These are phyloP conservation scores for Eulemur albifrons DNA, from an alignment of 2,797 vertebrate species.

Conservation along the genomic window DNA sequence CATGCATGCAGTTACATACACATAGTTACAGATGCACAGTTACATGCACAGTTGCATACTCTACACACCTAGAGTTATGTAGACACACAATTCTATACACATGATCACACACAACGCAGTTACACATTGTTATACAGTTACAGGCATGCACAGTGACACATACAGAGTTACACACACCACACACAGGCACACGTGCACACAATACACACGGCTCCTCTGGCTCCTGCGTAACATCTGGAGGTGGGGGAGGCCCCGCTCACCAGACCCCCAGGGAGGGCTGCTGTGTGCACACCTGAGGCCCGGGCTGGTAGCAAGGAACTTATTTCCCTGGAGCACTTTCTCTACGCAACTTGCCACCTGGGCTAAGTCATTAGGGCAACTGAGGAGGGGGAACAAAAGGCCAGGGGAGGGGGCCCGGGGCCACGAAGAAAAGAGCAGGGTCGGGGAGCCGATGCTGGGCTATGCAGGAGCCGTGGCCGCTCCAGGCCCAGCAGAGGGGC, in stretches of 20 bases:
- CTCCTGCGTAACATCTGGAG: slow-evolving; percentile 52
- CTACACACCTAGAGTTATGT: no score
- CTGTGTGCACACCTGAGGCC: slow-evolving; percentile 78
- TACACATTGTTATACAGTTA: no score
- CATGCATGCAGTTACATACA: not conserved
- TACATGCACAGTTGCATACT: no score
- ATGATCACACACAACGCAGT: rapidly evolving
- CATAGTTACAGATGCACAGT: not conserved
- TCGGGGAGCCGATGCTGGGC: not conserved
- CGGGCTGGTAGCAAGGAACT: slow-evolving; percentile 82
- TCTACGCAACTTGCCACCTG: slow-evolving; percentile 82
- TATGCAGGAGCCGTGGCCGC: not conserved
- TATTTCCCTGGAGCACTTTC: slow-evolving; percentile 81
- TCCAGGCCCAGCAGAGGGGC: not conserved
- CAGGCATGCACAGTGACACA: not conserved
- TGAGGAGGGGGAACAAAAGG: slow-evolving; percentile 55
- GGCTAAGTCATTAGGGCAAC: slow-evolving; percentile 84
- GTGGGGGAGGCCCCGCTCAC: slow-evolving; percentile 49
- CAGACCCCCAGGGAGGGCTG: slow-evolving; percentile 61
- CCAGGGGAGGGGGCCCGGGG: not conserved
- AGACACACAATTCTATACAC: no score
- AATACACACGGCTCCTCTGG: not conserved
- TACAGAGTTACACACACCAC: not conserved
- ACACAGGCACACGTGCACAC: not conserved
- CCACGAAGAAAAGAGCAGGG: not conserved